Base-by-base conservation (phyloP, 2,888 invertebrate genomes). In the Eristalis pertinax region DNA sequence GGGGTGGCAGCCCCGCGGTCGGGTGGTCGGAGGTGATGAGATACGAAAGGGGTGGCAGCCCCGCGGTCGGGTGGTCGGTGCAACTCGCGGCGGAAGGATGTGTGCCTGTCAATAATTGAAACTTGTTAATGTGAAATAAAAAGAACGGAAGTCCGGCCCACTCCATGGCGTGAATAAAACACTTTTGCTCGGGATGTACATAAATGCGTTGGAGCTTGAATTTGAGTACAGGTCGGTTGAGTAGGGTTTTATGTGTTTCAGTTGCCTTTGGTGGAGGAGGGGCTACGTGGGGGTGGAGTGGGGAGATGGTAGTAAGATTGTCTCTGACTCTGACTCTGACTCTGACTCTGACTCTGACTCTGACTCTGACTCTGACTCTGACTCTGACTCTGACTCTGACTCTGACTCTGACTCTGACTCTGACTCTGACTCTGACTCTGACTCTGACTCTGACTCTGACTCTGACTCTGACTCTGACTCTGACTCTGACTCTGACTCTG, bases 71-170 rank as follows among this genome's bases (percentile, higher is more conserved):
- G 32, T 0, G 67, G 10, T 41, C 35, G 43, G n/a, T 43, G 67
- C 41, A 43, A 73, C 68, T 73, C 24, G 26, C n/a, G 19, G 22
- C 58, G 77, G 60, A 77, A 81, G 77, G 69, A 85, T 81, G 50
- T 50, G 22, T 74, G 60, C 35, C 56, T 83, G 70, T 83, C 74
- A 82, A 86, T 86, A 86, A 86, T 82, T 83, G 58, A 86, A 75
- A 70, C 19, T 77, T 62, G 76, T 69, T 72, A 85, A 85, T 85
- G 81, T 64, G 63, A 38, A 65, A 69, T 43, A 80, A 78, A 78
- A 83, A 84, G 50, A 77, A 68, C 67, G 72, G 85, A 81, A 60
- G 62, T 85, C 76, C 76, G 81, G 76, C 26, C 56, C 24, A 74
- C 68, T 80, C 32, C 24, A 72, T 75, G 67, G 19, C 62, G 50